Conservation (phyloP, 2,113 vertebrate genomes). For the Dendropsophus ebraccatus region DNA sequence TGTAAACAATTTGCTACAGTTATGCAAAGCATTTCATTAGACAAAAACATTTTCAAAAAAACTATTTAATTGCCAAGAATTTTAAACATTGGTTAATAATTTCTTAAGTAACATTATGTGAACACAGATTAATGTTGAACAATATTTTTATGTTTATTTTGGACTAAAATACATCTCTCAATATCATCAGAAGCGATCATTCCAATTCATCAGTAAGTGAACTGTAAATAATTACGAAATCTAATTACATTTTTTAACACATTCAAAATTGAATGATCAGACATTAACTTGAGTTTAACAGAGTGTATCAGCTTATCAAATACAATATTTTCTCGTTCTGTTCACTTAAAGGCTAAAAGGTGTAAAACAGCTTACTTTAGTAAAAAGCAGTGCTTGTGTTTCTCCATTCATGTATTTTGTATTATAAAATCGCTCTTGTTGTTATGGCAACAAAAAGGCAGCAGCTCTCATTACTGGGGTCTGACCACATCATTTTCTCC, state of each 20-base stretch:
- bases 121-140: too few relatives aligned
- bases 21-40: too few relatives aligned
- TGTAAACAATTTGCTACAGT: too few relatives aligned
- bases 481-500: slow-evolving; percentile 86
- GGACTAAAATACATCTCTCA: not conserved
- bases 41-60: too few relatives aligned
- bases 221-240: not conserved
- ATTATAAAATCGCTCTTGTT: slow-evolving; percentile 80
- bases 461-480: slow-evolving; percentile 86
- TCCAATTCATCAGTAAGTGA: not conserved
- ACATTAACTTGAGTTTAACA: slow-evolving; percentile 33
- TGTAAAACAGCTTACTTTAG: slow-evolving; percentile 49
- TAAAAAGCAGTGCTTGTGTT: slow-evolving; percentile 66
- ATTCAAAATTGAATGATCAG: not conserved
- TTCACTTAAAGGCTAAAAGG: slow-evolving; percentile 62
- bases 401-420: slow-evolving; percentile 83
- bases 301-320: slow-evolving; percentile 60
- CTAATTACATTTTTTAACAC: not conserved
- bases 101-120: too few relatives aligned
- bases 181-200: not conserved
- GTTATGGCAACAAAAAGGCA: slow-evolving; percentile 83
- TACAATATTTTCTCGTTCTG: slow-evolving; percentile 56
- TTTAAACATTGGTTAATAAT: too few relatives aligned
- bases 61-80: too few relatives aligned
- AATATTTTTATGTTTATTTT: not conserved